A percentile compares a stretch with the other conserved stretches of the same genome.
Conservation (phyloP, 1,140 invertebrate species). For the Neodiprion fabricii region DNA sequence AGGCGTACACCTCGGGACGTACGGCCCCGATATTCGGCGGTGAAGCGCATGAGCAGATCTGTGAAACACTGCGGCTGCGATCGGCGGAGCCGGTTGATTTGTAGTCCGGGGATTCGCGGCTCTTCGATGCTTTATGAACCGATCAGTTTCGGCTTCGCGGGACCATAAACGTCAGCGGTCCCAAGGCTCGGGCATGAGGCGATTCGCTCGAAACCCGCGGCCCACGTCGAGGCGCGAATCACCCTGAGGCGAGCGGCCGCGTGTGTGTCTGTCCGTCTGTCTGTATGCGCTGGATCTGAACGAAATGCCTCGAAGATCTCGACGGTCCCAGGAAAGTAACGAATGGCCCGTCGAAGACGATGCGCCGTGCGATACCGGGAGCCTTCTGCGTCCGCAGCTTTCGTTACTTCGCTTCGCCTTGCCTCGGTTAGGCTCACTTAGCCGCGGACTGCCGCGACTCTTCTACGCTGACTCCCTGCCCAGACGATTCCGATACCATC, state of each 20-base stretch:
- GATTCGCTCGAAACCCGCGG: not conserved
- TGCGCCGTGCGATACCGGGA: constrained; percentile 59
- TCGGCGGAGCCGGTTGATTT: constrained; percentile 51
- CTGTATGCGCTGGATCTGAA: not conserved
- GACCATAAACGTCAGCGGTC: constrained; percentile 48
- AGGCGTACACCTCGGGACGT: not conserved
- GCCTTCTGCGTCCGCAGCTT: not conserved
- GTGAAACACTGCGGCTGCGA: constrained; percentile 44
- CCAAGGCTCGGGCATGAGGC: constrained; percentile 32
- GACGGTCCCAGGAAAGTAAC: constrained; percentile 38
- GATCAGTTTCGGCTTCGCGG: constrained; percentile 40
- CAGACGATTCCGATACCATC: not conserved
- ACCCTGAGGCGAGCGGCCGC: not conserved
- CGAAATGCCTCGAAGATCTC: constrained; percentile 32
- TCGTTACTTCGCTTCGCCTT: too few relatives aligned
- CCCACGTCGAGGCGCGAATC: constrained; percentile 17
- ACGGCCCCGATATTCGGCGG: not conserved
- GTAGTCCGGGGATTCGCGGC: constrained; percentile 40
- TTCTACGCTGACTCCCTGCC: not conserved
- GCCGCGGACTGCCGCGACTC: not conserved
- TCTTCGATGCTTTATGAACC: constrained; percentile 51
- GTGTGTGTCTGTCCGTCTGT: not conserved
- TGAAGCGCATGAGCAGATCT: constrained; percentile 37
- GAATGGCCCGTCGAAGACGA: constrained; percentile 56
- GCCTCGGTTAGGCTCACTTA: too few relatives aligned